A percentile compares a stretch with the other conserved stretches of the same genome.
These are phyloP conservation scores for Meganola albula DNA, from an alignment of 2,888 invertebrate species.

Conservation along the genomic window DNA sequence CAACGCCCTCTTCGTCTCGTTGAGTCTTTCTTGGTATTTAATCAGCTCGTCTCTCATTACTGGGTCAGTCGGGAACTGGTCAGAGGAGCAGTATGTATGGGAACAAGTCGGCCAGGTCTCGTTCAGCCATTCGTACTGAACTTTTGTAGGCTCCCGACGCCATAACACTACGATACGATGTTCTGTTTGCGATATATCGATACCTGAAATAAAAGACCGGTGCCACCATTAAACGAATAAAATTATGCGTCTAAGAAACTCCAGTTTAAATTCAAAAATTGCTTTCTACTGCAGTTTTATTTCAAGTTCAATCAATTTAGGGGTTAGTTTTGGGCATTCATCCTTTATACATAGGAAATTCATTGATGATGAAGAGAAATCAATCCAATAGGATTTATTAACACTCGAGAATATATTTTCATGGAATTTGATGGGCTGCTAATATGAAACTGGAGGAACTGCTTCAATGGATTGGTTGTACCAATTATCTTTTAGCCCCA, in stretches of 20 bases:
- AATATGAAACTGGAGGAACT: too few species aligned
- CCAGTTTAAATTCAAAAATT: too few species aligned
- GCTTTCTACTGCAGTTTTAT: too few species aligned
- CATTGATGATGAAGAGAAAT: too few species aligned
- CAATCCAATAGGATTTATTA: too few species aligned
- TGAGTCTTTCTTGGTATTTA: conserved; percentile 66
- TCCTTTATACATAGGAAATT: too few species aligned
- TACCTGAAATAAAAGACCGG: conserved; percentile 43
- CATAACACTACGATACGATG: conserved; percentile 92
- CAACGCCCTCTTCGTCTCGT: conserved; percentile 84
- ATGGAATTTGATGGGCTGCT: too few species aligned
- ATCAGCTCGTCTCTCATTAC: conserved; percentile 48
- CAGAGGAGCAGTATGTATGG: conserved; percentile 46
- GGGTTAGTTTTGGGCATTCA: neutral
- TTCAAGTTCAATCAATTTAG: too few species aligned
- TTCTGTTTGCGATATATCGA: conserved; percentile 70
- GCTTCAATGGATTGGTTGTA: too few species aligned
- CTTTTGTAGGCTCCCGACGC: conserved; percentile 89
- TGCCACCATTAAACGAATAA: too few species aligned
- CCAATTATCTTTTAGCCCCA: too few species aligned
- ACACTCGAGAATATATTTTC: too few species aligned
- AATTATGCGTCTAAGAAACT: neutral
- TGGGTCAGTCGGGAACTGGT: conserved; percentile 35
- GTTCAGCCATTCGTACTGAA: conserved; percentile 94
- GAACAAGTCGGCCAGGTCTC: conserved; percentile 81